Conservation (phyloP, 2,888 invertebrate species). For the Synanthedon tipuliformis region DNA sequence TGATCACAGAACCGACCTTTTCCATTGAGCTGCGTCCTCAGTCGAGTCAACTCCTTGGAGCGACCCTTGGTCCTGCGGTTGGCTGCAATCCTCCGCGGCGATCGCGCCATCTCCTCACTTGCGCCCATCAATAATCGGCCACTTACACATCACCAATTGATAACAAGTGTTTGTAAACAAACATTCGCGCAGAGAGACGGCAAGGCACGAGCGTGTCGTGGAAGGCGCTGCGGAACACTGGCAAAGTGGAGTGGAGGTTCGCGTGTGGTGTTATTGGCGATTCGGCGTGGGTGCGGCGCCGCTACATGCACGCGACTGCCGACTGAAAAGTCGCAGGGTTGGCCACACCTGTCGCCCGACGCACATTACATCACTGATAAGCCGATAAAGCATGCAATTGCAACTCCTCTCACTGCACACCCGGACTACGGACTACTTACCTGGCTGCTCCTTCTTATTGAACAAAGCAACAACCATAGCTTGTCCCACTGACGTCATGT, state of each 20-base stretch:
- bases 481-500: not conserved
- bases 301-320: constrained; percentile 7
- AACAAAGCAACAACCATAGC: too few species aligned
- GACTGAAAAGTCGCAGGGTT: constrained; percentile 7
- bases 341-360: constrained; percentile 15
- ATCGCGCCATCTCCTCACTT: constrained; percentile 45
- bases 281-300: constrained; percentile 5
- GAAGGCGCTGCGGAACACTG: constrained; percentile 49
- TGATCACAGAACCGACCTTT: constrained; percentile 34
- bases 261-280: not conserved
- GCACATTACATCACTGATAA: constrained; percentile 5
- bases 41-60: constrained; percentile 44
- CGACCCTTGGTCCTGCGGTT: constrained; percentile 47
- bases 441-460: too few species aligned
- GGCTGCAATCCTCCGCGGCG: constrained; percentile 47
- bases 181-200: not conserved
- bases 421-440: too few species aligned
- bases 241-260: constrained; percentile 1
- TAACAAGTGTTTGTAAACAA: constrained; percentile 17
- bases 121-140: constrained; percentile 4
- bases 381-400: not conserved
- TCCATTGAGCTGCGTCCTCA: constrained; percentile 47
- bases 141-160: constrained; percentile 14
- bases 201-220: constrained; percentile 35
- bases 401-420: not conserved